Conservation (phyloP, 2,113 vertebrate species). For the sheep (Ovis aries) region ARS-UI_Ramb_v3.0 NC_056066.1:66069001-66069500, state of each 20-base stretch:
- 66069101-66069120: neutral
- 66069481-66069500: neutral
- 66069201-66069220: neutral
- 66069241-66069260: neutral
- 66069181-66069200: neutral
- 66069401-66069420: neutral
- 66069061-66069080: neutral
- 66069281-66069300: neutral
- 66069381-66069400: slow-evolving; percentile 28
- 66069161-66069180: neutral
- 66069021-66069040: neutral
- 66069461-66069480: slow-evolving; percentile 9
- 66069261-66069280: slow-evolving; percentile 47
- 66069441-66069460: slow-evolving; percentile 10
- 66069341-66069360: neutral
- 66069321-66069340: neutral
- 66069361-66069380: slow-evolving; percentile 38
- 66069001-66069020: neutral
- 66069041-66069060: neutral
- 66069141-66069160: neutral
- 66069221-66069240: neutral
- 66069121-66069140: neutral
- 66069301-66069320: slow-evolving; percentile 30
- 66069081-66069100: neutral
- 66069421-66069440: neutral